A percentile compares a stretch with the other conserved stretches of the same genome.
Conservation (phyloP, 2,797 vertebrate genomes). For the Oreochromis mossambicus region DNA sequence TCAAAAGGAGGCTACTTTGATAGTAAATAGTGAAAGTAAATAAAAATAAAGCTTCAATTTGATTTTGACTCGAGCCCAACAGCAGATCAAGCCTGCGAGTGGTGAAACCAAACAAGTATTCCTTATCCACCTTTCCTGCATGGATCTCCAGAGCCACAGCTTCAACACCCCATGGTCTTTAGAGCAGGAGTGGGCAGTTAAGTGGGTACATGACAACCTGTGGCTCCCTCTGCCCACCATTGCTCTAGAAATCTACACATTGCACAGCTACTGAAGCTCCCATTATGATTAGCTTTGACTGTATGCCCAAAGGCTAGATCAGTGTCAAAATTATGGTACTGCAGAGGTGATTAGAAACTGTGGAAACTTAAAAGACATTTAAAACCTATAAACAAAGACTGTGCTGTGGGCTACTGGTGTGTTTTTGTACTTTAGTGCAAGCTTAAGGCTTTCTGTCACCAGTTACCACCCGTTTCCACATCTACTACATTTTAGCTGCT, state of each 20-base stretch:
- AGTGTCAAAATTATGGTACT: neutral
- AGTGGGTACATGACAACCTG: neutral
- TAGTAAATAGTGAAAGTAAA: neutral
- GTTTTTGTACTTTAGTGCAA: neutral
- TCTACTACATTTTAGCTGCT: neutral
- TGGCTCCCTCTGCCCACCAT: neutral
- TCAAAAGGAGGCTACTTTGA: neutral
- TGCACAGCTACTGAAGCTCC: neutral
- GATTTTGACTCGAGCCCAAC: neutral
- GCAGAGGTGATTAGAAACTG: neutral
- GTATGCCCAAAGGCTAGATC: neutral
- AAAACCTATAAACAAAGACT: neutral
- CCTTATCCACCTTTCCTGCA: neutral
- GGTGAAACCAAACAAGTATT: neutral
- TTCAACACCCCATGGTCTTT: neutral
- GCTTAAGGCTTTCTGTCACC: neutral
- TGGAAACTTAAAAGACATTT: neutral
- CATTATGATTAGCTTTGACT: neutral
- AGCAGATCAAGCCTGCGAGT: too few relatives aligned
- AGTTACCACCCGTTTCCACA: neutral
- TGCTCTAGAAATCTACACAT: neutral
- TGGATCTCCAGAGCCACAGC: neutral
- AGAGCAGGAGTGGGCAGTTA: neutral
- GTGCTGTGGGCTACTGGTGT: neutral
- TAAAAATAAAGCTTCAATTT: neutral